A percentile compares a stretch with the other conserved stretches of the same genome.
Evolutionary conservation across 2,113 vertebrate genomes (phyloP).

Genomic region (Grallaria varia): DNA sequence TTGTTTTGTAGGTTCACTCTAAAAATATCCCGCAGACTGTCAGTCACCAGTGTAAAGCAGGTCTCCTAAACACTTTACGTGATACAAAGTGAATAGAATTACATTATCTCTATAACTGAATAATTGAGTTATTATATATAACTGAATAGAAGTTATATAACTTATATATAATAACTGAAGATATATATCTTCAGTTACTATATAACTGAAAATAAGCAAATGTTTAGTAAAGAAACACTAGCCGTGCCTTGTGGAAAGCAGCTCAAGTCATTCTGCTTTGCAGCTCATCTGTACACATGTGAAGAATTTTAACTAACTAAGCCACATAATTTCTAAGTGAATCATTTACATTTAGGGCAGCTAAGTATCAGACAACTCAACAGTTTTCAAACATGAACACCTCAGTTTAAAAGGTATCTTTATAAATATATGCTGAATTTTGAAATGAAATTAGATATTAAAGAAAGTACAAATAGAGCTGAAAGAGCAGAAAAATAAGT

Average conservation of each 20-base stretch:
- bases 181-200: too few relatives aligned
- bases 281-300: background rate
- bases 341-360: background rate
- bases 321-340: background rate
- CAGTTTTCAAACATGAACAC: background rate
- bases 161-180: too few relatives aligned
- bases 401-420: background rate
- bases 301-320: constrained; percentile 23
- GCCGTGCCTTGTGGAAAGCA: background rate
- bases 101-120: background rate
- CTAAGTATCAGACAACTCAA: background rate
- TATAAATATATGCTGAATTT: background rate
- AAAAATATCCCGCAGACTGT: background rate
- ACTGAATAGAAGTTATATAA: too few relatives aligned
- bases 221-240: background rate
- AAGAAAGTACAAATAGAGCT: background rate
- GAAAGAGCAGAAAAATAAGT: background rate
- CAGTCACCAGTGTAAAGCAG: background rate
- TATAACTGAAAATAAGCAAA: background rate
- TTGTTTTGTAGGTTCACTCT: background rate
- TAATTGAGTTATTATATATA: too few relatives aligned
- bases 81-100: background rate
- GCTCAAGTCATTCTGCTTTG: background rate
- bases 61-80: background rate
- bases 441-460: background rate